These are phyloP conservation scores for Columba janthina DNA, from an alignment of 2,113 vertebrate genomes.

Conservation along the genomic window DNA sequence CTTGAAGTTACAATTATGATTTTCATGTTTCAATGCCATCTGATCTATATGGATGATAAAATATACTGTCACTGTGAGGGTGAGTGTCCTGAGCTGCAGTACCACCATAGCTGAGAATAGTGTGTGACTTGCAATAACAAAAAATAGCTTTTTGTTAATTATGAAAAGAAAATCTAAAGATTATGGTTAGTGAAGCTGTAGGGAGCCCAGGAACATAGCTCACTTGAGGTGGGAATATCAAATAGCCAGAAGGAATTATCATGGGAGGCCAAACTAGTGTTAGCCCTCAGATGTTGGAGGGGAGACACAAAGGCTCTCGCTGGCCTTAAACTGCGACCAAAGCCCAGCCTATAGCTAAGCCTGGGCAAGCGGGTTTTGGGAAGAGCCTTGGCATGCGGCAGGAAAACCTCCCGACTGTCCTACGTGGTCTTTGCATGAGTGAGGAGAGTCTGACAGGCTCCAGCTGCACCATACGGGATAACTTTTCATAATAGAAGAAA, in stretches of 20 bases:
- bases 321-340: not conserved
- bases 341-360: not conserved
- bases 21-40: slow-evolving; percentile 54
- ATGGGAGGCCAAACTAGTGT: not conserved
- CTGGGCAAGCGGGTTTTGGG: fast-evolving
- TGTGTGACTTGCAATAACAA: fast-evolving
- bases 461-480: slow-evolving; percentile 11
- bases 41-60: slow-evolving; percentile 80
- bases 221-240: not conserved
- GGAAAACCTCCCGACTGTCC: not conserved
- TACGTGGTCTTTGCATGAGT: not conserved
- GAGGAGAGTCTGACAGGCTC: not conserved
- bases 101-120: not conserved
- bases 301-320: not conserved
- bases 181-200: not conserved
- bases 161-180: not conserved
- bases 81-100: not conserved
- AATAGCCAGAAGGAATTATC: not conserved
- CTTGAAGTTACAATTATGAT: slow-evolving; percentile 54
- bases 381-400: not conserved
- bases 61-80: slow-evolving; percentile 41
- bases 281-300: not conserved
- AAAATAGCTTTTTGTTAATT: not conserved
- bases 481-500: slow-evolving; percentile 43
- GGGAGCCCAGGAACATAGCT: not conserved